Base-by-base conservation (phyloP, 1,140 invertebrate species). In the Drosophila mojavensis region DNA sequence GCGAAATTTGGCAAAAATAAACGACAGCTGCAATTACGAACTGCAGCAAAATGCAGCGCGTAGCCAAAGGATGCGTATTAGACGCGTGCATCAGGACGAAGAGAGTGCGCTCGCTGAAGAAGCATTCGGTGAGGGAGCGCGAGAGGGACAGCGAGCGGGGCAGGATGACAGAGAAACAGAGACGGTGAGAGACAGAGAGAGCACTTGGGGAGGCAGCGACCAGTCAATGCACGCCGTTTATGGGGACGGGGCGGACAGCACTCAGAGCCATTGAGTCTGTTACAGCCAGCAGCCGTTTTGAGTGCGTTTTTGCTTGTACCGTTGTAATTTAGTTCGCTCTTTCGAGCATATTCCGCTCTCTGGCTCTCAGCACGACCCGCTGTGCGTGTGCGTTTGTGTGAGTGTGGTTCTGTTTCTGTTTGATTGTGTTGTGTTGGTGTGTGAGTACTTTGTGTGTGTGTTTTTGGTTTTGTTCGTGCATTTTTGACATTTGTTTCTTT, bases 401-500 rank as follows among this genome's bases (percentile, higher is more conserved):
- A 51, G 28, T 47, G n/a, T 36, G 20, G 54, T 5, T 58, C 26
- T 47, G n/a, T 69, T 51, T 62, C 28, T 30, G 28, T 30, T 30
- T 30, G 33, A 1, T 0, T 9, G 5, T 53, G 58, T 50, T 30
- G 4, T 30, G 33, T 9, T 7, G 2, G 5, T 53, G 58, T 50
- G 51, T 53, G 63, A 45, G 54, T 39, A 33, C 43, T 50, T 56
- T 65, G 67, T 65, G 67, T 70, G 39, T 78, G 30, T 78, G 65
- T 73, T 67, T 71, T 75, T 78, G 78, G 51, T 68, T 68, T 74
- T 76, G 59, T 75, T 62, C 66, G 69, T 89, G 84, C 84, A 89
- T 70, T 85, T 88, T 82, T 80, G 79, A 68, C 80, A 89, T 88
- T 88, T 85, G 82, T 82, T 85, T 88, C 73, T 79, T 79, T 88